Evolutionary conservation across 1,140 invertebrate genomes (phyloP).

Genomic region (Pomacea maculata): DNA sequence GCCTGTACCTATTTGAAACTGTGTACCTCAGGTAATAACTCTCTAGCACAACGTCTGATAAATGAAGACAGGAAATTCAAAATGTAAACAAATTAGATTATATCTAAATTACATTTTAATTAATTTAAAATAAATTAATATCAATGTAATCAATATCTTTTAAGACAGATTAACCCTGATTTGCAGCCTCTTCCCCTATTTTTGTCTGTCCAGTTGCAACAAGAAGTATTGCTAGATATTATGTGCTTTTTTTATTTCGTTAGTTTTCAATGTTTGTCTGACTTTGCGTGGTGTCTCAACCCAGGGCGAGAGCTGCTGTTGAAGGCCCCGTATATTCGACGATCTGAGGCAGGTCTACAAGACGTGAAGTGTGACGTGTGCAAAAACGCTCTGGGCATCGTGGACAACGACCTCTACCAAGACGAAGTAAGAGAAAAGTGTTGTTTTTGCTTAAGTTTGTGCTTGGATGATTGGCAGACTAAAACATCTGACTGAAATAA

Average conservation of each 20-base stretch:
- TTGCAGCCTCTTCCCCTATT: too few species aligned
- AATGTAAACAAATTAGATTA: too few species aligned
- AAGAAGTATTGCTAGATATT: too few species aligned
- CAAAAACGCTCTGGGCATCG: not conserved
- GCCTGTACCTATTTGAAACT: slow-evolving; percentile 20
- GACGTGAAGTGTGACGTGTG: slow-evolving; percentile 11
- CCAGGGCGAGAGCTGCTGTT: not conserved
- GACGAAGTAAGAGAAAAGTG: not conserved
- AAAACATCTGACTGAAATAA: not conserved
- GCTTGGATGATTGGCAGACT: not conserved
- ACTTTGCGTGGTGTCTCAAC: not conserved
- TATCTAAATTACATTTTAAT: too few species aligned
- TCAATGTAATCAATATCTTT: too few species aligned
- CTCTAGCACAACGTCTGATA: too few species aligned
- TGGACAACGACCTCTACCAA: slow-evolving; percentile 5
- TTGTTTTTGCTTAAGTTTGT: not conserved
- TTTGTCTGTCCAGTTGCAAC: too few species aligned
- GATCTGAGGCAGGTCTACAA: not conserved
- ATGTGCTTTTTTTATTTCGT: too few species aligned
- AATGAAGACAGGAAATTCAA: too few species aligned
- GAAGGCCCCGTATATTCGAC: not conserved
- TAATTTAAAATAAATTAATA: too few species aligned
- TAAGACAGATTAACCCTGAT: too few species aligned
- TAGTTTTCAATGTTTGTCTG: not conserved
- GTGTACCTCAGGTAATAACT: too few species aligned